Percentiles rank a stretch among this genome's conserved stretches.
These are phyloP conservation scores for Chaetops frenatus DNA, from an alignment of 2,113 vertebrate species.

Conservation along the genomic window DNA sequence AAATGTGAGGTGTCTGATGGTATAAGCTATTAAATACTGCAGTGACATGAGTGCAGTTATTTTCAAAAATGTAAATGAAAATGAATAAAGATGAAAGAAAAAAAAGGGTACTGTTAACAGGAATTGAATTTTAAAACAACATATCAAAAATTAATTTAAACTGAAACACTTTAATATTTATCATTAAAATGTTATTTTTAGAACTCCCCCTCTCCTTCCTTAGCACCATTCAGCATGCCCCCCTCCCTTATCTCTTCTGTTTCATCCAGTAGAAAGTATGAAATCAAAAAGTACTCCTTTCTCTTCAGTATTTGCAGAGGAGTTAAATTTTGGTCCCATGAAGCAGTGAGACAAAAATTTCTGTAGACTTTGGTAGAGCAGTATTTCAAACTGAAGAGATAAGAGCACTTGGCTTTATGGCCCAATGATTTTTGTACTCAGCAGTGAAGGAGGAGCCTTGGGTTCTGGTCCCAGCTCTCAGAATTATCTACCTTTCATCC, in stretches of 20 bases:
- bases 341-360: not conserved
- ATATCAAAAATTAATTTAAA: conserved; percentile 32
- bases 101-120: not conserved
- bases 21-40: not conserved
- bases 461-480: not conserved
- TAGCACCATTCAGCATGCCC: not conserved
- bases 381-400: not conserved
- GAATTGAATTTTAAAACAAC: not conserved
- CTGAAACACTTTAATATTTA: not conserved
- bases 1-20: not conserved
- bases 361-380: not conserved
- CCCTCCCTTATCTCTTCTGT: not conserved
- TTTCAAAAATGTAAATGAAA: not conserved
- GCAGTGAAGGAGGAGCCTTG: not conserved
- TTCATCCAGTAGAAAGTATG: not conserved
- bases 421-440: not conserved
- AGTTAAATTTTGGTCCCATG: not conserved
- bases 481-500: not conserved
- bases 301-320: not conserved
- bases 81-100: not conserved
- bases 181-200: not conserved
- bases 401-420: not conserved
- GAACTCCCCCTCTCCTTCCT: not conserved
- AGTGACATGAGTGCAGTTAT: not conserved
- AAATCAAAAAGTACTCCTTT: not conserved